These are phyloP conservation scores for Chelonia mydas DNA, from an alignment of 2,797 vertebrate genomes.

Conservation along the genomic window DNA sequence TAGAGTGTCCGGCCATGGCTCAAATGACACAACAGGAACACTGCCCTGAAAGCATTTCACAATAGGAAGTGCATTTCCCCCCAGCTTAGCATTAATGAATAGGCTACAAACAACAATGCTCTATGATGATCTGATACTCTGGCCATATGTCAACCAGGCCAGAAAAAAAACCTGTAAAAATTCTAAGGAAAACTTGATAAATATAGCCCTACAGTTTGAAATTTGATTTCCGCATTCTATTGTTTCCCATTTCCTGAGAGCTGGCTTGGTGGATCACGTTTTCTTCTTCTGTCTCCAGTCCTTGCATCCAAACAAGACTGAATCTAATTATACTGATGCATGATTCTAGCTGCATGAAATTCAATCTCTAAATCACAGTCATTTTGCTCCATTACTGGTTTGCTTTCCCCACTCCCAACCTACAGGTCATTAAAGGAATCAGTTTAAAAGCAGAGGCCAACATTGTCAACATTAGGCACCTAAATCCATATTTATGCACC, in stretches of 20 bases:
- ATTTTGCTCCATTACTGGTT: constrained; percentile 57
- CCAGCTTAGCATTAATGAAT: constrained; percentile 60
- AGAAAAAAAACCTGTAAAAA: background rate
- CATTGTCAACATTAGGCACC: background rate
- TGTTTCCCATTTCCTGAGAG: constrained; percentile 70
- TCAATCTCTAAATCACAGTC: constrained; percentile 63
- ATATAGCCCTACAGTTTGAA: constrained; percentile 52
- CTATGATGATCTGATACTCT: constrained; percentile 65
- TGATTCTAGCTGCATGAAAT: constrained; percentile 47
- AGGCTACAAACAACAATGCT: constrained; percentile 62
- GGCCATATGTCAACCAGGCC: constrained; percentile 57
- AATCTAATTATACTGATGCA: constrained; percentile 71
- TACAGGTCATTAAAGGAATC: constrained; percentile 57
- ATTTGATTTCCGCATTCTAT: constrained; percentile 72
- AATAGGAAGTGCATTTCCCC: background rate
- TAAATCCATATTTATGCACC: background rate
- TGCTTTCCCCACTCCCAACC: constrained; percentile 30
- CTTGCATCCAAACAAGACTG: constrained; percentile 59
- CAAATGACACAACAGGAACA: constrained; percentile 28
- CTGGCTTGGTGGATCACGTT: constrained; percentile 59
- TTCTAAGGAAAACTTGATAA: constrained; percentile 54
- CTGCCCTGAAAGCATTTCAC: background rate
- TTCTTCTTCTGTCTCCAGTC: constrained; percentile 70
- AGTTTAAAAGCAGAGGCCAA: constrained; percentile 15
- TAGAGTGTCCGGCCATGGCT: constrained; percentile 11